Evolutionary conservation across 53 echinoderm and acorn worm genomes (phyloP), one percentile per base, ranked within the genome.

Genomic region (Patiria pectinifera): DNA sequence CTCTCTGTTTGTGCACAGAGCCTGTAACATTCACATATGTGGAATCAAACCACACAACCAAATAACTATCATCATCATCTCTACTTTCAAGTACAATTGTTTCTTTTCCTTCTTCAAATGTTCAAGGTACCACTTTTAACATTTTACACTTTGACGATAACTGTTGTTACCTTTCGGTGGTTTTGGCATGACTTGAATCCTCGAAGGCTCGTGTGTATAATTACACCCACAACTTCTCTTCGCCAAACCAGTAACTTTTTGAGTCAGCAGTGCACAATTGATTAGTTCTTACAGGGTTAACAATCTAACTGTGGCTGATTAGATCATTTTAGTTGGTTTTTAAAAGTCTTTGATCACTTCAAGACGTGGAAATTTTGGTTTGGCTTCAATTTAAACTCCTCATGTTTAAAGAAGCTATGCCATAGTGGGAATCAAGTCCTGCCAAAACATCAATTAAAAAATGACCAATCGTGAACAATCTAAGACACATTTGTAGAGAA

Each of bases 401-500:
- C 74, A 15, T 66, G 66, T 18, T 66, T 66, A 0, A 66, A 8
- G 8, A 12, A 2, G 8, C 60, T 1, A 11, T 80, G 48, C 0
- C 45, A 18, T 48, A n/a, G 82, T 35, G 48, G 24, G n/a, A 22
- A 59, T 23, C 59, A 22, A 60, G 82, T 10, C 26, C 23, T 60
- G 83, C 83, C 61, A 59, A 83, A n/a, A 60, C 10, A 23, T 25
- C 74, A n/a, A 25, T 22, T 59, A 9, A 22, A 19, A 85, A 13
- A 35, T 8, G 12, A 85, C 71, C 86, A 46, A 86, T 26, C 24
- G 45, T 74, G 71, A n/a, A 75, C 72, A 86, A 71, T 74, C 53
- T 85, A 86, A 86, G 58, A 75, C 75, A 86, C 86, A 53, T 53
- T 58, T 74, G 75, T 75, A 86, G 23, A 85, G 49, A 71, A 71